These are phyloP conservation scores for Strigamia maritima DNA, from an alignment of 2,888 invertebrate genomes.

Conservation along the genomic window DNA sequence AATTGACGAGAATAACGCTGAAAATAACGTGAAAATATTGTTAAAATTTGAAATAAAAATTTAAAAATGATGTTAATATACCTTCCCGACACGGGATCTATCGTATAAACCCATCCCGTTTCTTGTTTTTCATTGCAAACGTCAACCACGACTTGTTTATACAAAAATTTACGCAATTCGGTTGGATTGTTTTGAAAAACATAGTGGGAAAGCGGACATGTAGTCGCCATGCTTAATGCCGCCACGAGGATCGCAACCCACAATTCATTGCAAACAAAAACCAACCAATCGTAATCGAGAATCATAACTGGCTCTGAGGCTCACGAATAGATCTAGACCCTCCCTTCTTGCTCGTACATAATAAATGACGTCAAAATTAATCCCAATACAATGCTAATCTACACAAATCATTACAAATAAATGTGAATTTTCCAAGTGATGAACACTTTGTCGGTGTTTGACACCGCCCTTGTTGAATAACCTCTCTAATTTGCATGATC, in stretches of 20 bases:
- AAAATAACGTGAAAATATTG: background rate
- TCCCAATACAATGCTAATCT: background rate
- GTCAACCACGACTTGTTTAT: slow-evolving; percentile 27
- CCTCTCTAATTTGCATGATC: background rate
- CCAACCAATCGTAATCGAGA: background rate
- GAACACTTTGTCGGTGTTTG: background rate
- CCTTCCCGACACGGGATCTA: slow-evolving; percentile 38
- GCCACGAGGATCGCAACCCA: background rate
- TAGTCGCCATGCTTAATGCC: background rate
- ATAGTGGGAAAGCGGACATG: background rate
- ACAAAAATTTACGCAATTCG: slow-evolving; percentile 9
- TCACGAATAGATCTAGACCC: background rate
- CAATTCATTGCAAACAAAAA: background rate
- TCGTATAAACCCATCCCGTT: slow-evolving; percentile 33
- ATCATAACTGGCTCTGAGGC: too few species aligned
- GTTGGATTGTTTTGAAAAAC: slow-evolving; percentile 36
- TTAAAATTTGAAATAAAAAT: slow-evolving; percentile 14
- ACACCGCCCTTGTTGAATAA: background rate
- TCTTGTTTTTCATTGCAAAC: background rate
- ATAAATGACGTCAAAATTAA: background rate
- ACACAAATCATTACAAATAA: too few species aligned
- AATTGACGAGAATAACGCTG: slow-evolving; percentile 22
- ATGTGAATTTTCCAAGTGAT: background rate
- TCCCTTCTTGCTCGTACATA: background rate
- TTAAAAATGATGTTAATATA: background rate